Conservation (phyloP, 2,888 invertebrate species). For the Trachelus troglodyta region DNA sequence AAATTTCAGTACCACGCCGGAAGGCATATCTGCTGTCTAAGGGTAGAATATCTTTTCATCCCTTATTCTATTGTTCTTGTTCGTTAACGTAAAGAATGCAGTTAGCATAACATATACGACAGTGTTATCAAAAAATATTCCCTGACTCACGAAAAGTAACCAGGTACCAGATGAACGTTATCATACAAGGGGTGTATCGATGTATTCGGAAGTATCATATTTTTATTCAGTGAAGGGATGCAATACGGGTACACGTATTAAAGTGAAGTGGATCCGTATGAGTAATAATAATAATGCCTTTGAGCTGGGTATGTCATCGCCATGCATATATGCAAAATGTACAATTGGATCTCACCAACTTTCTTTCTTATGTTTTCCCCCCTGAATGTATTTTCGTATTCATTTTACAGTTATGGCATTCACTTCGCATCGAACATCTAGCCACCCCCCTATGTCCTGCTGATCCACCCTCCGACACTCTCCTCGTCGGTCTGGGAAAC, state of each 20-base stretch:
- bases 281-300: constrained; percentile 13
- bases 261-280: no score
- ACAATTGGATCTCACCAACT: constrained; percentile 43
- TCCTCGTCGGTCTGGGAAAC: constrained; percentile 23
- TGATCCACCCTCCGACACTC: constrained; percentile 20
- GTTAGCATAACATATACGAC: neutral
- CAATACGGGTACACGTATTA: neutral
- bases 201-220: no score
- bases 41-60: neutral
- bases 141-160: neutral
- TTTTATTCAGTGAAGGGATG: no score
- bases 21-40: neutral
- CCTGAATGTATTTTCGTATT: constrained; percentile 7
- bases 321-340: constrained; percentile 52
- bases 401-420: constrained; percentile 21
- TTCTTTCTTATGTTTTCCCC: constrained; percentile 29
- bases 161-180: neutral
- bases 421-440: constrained; percentile 11
- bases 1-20: constrained; percentile 1
- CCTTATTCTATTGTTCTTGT: neutral
- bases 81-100: neutral
- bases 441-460: neutral
- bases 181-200: neutral
- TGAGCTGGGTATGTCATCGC: constrained; percentile 24
- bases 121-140: neutral